phyloP scores from a whole-genome alignment of 1,140 invertebrate species.

The Euura lappo region DNA sequence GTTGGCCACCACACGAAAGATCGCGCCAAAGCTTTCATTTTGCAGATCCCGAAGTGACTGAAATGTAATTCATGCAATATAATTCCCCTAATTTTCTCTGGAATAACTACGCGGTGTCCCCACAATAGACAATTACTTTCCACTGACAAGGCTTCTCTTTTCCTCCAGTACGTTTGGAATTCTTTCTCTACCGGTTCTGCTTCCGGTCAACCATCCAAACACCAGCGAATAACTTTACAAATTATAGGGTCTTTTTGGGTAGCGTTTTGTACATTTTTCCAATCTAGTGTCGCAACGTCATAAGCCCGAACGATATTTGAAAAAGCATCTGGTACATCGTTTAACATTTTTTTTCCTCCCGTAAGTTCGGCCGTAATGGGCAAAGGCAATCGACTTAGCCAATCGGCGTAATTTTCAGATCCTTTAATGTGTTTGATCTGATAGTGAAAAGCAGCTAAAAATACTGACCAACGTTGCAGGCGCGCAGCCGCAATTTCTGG shows the following conservation, averaged over 20 bases:
- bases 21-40: background rate
- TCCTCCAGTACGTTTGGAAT: background rate
- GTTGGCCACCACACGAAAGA: constrained; percentile 30
- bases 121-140: constrained; percentile 28
- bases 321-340: background rate
- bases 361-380: background rate
- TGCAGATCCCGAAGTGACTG: constrained; percentile 42
- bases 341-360: background rate
- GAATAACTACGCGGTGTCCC: constrained; percentile 33
- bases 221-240: background rate
- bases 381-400: constrained; percentile 6
- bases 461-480: no score
- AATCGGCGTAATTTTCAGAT: constrained; percentile 11
- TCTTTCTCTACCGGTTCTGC: background rate
- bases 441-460: background rate
- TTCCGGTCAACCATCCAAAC: constrained; percentile 11
- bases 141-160: constrained; percentile 10
- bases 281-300: background rate
- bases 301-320: constrained; percentile 1
- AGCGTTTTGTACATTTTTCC: constrained; percentile 8
- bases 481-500: no score
- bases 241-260: constrained; percentile 10
- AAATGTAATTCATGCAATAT: constrained; percentile 46
- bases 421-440: constrained; percentile 11
- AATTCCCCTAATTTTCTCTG: constrained; percentile 25